These are phyloP conservation scores for Triplophysa rosa DNA, from an alignment of 2,113 vertebrate genomes.

Conservation along the genomic window DNA sequence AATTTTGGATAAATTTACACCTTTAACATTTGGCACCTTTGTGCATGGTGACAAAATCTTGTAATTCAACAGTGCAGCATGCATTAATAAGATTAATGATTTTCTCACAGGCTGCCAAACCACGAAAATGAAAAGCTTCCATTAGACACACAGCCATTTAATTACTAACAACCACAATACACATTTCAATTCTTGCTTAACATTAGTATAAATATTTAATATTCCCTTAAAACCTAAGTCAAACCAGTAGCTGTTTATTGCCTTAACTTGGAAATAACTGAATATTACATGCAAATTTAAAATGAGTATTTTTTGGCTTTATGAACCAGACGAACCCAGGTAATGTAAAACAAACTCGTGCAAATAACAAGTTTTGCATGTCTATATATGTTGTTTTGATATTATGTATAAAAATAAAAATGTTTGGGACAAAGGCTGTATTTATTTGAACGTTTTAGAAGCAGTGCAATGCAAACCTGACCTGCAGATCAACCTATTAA, in stretches of 20 bases:
- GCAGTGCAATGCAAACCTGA: background rate
- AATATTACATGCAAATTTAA: background rate
- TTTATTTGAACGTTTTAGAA: background rate
- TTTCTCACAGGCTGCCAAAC: background rate
- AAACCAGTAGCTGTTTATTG: background rate
- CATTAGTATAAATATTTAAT: background rate
- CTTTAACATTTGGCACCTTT: too few relatives aligned
- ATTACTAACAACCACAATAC: slow-evolving; percentile 27
- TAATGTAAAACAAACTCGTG: background rate
- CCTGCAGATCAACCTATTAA: background rate
- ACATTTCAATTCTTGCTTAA: background rate
- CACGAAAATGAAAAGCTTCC: slow-evolving; percentile 14
- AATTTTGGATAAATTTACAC: too few relatives aligned
- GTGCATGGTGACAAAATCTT: too few relatives aligned
- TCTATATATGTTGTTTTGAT: background rate
- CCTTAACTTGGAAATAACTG: too few relatives aligned
- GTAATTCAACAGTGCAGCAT: background rate
- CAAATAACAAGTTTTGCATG: background rate
- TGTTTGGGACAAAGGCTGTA: background rate
- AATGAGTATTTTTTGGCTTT: too few relatives aligned
- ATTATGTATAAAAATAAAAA: background rate
- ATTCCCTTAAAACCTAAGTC: background rate
- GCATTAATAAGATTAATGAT: background rate
- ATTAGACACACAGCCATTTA: slow-evolving; percentile 27
- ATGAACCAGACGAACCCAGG: background rate